Base-by-base conservation (phyloP, 2,797 vertebrate species). In the Melanotaenia trifasciata region DNA sequence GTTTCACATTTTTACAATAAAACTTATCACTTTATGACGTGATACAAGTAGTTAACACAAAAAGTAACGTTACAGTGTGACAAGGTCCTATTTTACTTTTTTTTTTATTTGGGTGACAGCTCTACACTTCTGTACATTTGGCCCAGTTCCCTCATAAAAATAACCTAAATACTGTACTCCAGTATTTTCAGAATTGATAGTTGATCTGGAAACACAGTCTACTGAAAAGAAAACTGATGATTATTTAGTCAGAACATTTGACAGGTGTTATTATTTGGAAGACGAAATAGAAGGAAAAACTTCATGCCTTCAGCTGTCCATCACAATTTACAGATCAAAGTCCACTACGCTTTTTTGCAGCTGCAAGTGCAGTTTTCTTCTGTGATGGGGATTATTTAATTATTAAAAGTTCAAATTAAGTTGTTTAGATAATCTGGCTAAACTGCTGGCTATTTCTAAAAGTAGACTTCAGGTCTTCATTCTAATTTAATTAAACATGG, bases 391-490 rank as follows among this genome's bases (percentile, higher is more conserved):
- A 14, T 54, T 3, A 20, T 60, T 43, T 11, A 67, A 71, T 71
- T 47, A 64, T 47, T 71, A 6, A 71, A 56, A 36, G 28, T 35
- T 38, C 43, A 67, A 67, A 67, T 67, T 1, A 70, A 38, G 62
- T 35, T 28, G 38, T 78, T 81, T 47, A 43, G 53, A 51, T 72
- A 40, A 75, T 72, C 61, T 72, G 60, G 45, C 45, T 69, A 50
- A 69, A 72, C 26, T 24, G 60, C 18, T 10, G 35, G 33, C 40
- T 32, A 32, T 1, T 32, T 32, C 1, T 32, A 7, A 32, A 3
- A 32, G 32, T 32, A 32, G 32, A 5, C 32, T 32, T 32, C 32
- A 32, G 32, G 32, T 32, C 32, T 32, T 32, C 32, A 32, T 7
- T 32, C 5, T 32, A 32, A 32, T 32, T 32, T 32, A 32, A 32